Evolutionary conservation across 1,140 invertebrate genomes (phyloP).

Genomic region (Drosophila virilis): DNA sequence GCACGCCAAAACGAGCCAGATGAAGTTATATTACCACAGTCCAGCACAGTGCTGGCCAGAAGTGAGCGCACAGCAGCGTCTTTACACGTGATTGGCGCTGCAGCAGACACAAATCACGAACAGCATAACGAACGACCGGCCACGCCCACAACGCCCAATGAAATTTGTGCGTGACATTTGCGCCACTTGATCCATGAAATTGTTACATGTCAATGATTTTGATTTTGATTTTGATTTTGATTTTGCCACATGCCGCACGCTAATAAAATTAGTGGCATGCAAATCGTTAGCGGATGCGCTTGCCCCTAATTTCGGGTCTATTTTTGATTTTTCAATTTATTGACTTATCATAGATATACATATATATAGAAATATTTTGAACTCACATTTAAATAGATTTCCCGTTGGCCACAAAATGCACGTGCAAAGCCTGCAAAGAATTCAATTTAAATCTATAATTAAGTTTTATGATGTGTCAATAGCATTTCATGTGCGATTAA

Average conservation of each 20-base stretch:
- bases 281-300: constrained; percentile 27
- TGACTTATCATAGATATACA: no score
- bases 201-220: constrained; percentile 75
- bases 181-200: constrained; percentile 69
- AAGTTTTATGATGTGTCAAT: constrained; percentile 28
- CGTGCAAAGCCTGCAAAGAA: constrained; percentile 16
- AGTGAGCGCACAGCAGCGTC: constrained; percentile 65
- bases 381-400: not conserved
- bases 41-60: constrained; percentile 38
- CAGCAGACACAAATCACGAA: constrained; percentile 24
- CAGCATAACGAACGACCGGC: not conserved
- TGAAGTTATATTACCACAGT: constrained; percentile 54
- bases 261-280: constrained; percentile 57
- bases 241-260: constrained; percentile 22
- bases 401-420: not conserved
- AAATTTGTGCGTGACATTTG: constrained; percentile 25
- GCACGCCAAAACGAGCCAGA: constrained; percentile 36
- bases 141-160: constrained; percentile 5
- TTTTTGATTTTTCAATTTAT: not conserved
- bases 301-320: constrained; percentile 7
- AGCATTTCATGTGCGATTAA: constrained; percentile 19
- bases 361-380: not conserved
- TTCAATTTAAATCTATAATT: constrained; percentile 50
- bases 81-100: constrained; percentile 64
- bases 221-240: constrained; percentile 50